These are phyloP conservation scores for Hozukius guyotensis DNA, from an alignment of 2,797 vertebrate species.

Conservation along the genomic window DNA sequence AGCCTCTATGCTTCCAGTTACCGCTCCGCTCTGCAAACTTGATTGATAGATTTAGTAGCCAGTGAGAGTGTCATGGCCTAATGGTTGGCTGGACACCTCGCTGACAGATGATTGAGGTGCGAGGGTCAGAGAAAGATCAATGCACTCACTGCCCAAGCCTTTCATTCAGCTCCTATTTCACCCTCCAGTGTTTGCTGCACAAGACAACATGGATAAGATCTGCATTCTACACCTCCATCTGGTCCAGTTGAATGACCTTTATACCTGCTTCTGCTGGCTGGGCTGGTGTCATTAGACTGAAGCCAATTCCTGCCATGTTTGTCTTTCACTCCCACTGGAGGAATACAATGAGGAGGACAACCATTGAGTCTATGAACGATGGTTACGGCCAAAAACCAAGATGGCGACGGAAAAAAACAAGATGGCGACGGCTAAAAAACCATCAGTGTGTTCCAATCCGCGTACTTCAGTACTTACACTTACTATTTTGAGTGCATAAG, in stretches of 20 bases:
- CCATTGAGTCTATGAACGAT: not conserved
- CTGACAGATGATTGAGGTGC: not conserved
- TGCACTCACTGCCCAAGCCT: not conserved
- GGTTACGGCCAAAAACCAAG: too few species aligned
- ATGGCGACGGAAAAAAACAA: too few species aligned
- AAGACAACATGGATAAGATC: not conserved
- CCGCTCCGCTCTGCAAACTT: not conserved
- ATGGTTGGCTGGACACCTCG: not conserved
- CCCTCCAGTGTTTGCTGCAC: not conserved
- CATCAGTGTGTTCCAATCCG: too few species aligned
- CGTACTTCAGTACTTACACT: too few species aligned
- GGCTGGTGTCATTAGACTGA: not conserved
- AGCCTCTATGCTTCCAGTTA: not conserved
- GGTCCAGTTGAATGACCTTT: not conserved
- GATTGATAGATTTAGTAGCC: not conserved
- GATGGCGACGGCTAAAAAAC: too few species aligned
- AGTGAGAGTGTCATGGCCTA: not conserved
- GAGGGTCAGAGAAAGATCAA: not conserved
- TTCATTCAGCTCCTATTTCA: not conserved
- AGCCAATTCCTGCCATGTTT: not conserved
- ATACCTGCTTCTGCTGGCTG: not conserved
- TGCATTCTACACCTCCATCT: not conserved
- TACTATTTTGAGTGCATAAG: too few species aligned
- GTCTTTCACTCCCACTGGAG: not conserved
- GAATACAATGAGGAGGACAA: not conserved